Percentiles rank a stretch among this genome's conserved stretches.
These are phyloP conservation scores for Ceryle rudis DNA, from an alignment of 2,797 vertebrate species.

Conservation along the genomic window DNA sequence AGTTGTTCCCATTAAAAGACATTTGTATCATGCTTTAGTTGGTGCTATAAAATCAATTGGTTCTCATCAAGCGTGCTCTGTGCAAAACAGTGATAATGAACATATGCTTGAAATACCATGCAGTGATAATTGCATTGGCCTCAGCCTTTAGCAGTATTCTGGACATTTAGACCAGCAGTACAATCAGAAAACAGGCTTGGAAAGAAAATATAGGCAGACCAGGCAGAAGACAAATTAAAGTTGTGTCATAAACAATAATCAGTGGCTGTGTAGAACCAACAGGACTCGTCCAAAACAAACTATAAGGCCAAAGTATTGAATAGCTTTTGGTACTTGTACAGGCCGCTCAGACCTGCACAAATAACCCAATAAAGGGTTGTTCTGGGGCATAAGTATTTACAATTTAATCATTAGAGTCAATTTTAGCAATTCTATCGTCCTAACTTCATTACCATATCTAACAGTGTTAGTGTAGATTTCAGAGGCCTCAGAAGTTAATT, in stretches of 20 bases:
- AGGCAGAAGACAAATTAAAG: not conserved
- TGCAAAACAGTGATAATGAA: constrained; percentile 35
- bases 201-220: not conserved
- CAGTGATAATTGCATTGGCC: not conserved
- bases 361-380: not conserved
- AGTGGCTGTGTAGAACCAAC: not conserved
- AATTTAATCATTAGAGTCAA: not conserved
- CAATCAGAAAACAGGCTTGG: not conserved
- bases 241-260: not conserved
- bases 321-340: fast-evolving
- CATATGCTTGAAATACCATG: not conserved
- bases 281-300: not conserved
- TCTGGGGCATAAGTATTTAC: not conserved
- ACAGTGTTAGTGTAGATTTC: not conserved
- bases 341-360: not conserved
- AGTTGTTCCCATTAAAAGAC: not conserved
- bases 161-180: not conserved
- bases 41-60: constrained; percentile 20
- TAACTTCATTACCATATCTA: not conserved
- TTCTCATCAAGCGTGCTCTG: not conserved
- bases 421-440: not conserved
- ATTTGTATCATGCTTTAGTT: not conserved
- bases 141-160: not conserved
- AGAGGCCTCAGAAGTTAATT: not conserved
- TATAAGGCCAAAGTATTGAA: not conserved